Evolutionary conservation across 2,888 invertebrate species (phyloP).

Genomic region (Caenorhabditis wallacei): DNA sequence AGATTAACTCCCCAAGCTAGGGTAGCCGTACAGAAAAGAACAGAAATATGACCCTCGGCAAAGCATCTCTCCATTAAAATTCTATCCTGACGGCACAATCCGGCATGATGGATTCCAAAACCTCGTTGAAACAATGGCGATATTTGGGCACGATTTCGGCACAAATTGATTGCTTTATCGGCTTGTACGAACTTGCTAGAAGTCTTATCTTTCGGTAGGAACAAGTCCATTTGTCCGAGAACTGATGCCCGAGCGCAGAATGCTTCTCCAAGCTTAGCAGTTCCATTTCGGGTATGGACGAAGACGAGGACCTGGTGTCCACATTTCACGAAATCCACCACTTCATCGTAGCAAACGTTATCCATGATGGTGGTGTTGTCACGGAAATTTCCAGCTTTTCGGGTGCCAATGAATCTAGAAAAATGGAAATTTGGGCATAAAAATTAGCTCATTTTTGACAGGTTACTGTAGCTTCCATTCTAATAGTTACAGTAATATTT

Average conservation of each 20-base stretch:
- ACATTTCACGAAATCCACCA: conserved; percentile 90
- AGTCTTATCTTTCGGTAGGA: conserved; percentile 66
- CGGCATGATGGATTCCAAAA: conserved; percentile 96
- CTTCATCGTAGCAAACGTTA: conserved; percentile 91
- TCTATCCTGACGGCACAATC: conserved; percentile 93
- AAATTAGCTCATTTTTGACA: no score
- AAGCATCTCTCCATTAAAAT: conserved; percentile 93
- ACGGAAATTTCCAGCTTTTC: conserved; percentile 64
- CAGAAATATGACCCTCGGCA: conserved; percentile 91
- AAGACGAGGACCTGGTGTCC: conserved; percentile 92
- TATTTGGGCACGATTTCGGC: conserved; percentile 84
- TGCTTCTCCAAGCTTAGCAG: conserved; percentile 91
- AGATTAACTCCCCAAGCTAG: conserved; percentile 99
- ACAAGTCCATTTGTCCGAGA: conserved; percentile 68
- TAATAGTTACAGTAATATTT: no score
- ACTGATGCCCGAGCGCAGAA: conserved; percentile 90
- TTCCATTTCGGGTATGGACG: conserved; percentile 97
- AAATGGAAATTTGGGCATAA: neutral
- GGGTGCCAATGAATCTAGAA: conserved; percentile 80
- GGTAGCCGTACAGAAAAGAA: conserved; percentile 95
- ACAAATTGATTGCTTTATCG: conserved; percentile 71
- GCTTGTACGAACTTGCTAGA: conserved; percentile 69
- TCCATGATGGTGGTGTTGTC: conserved; percentile 71
- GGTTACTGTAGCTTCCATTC: no score
- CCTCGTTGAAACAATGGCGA: conserved; percentile 92